Percentiles rank a stretch among this genome's conserved stretches.
Evolutionary conservation across 2,797 vertebrate genomes (phyloP).

Genomic region (Lepidocolaptes lacrymiger): DNA sequence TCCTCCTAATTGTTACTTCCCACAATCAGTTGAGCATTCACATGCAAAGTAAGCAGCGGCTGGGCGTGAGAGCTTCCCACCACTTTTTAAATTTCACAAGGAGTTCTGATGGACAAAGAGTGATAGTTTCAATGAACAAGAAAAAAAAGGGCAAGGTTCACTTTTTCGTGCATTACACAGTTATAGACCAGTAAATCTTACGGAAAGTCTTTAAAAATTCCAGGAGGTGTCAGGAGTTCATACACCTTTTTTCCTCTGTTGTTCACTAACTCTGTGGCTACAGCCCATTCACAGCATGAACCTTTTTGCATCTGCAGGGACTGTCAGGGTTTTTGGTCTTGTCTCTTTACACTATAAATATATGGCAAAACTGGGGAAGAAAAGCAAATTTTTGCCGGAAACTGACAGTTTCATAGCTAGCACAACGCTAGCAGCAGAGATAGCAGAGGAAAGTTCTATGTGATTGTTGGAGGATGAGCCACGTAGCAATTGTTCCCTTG

Average conservation of each 20-base stretch:
- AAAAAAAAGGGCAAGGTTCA: conserved; percentile 57
- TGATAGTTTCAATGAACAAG: conserved; percentile 66
- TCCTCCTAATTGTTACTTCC: conserved; percentile 70
- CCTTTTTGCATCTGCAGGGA: not conserved
- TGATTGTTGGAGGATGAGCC: not conserved
- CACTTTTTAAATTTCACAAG: conserved; percentile 53
- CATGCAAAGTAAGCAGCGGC: conserved; percentile 59
- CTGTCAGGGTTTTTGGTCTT: not conserved
- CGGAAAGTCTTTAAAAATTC: not conserved
- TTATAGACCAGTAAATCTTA: conserved; percentile 52
- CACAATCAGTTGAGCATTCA: conserved; percentile 61
- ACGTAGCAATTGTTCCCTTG: not conserved
- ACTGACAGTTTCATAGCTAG: not conserved
- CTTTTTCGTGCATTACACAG: conserved; percentile 43
- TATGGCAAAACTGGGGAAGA: not conserved
- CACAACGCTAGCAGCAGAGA: not conserved
- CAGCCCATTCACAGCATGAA: not conserved
- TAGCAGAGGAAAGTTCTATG: not conserved
- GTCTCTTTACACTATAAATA: not conserved
- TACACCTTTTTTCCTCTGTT: conserved; percentile 13
- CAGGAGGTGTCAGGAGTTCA: not conserved
- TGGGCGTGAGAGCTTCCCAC: conserved; percentile 60
- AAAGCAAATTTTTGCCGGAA: not conserved
- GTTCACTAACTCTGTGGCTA: not conserved
- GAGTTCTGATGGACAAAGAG: conserved; percentile 62